Base-by-base conservation (phyloP, 2,113 vertebrate species). In the Melanerpes aurifrons region DNA sequence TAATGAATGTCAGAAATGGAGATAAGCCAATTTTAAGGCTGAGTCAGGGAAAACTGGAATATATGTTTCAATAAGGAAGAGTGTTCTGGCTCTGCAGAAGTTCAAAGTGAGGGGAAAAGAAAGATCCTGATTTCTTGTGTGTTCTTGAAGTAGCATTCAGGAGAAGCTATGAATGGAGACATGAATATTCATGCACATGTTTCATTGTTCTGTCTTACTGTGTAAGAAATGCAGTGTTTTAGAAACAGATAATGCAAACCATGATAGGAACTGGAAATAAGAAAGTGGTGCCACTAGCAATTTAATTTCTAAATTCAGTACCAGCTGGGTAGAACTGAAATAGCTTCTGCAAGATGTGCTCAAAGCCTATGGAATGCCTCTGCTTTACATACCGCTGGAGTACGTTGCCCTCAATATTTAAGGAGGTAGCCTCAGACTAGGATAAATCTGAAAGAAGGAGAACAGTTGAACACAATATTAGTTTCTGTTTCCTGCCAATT, bases 251-350 rank as follows among this genome's bases (percentile, higher is more conserved):
- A 35, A 63, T 31, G 16, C 50, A 70, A 82, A 91, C 80, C 18
- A 15, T n/a, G 6, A 29, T 35, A 82, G 67, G 18, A 86, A 84
- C 24, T 82, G 12, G 58, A 90, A 88, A 47, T 78, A 75, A 62
- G 16, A 53, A 53, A 53, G 11, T 81, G 18, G 2, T 89, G 7
- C 82, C 24, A 67, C 82, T 67, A 78, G 16, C n/a, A 78, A 47
- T 59, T 75, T 62, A 32, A 72, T 89, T 90, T 89, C 50, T 90
- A 62, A 81, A 69, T 90, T 95, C 32, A 43, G 10, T 71, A 47
- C 92, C 43, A 74, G 31, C 43, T 90, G 40, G 37, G 66, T 62
- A 66, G 87, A 89, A 43, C 15, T 16, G 29, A 82, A 76, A 45
- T 89, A n/a, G 78, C 70, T 95, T 89, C 78, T 83, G 58, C 70